Percentiles rank a stretch among this genome's conserved stretches.
Evolutionary conservation across 53 echinoderm and acorn worm species (phyloP).

Genomic region (Holothuria scabra): DNA sequence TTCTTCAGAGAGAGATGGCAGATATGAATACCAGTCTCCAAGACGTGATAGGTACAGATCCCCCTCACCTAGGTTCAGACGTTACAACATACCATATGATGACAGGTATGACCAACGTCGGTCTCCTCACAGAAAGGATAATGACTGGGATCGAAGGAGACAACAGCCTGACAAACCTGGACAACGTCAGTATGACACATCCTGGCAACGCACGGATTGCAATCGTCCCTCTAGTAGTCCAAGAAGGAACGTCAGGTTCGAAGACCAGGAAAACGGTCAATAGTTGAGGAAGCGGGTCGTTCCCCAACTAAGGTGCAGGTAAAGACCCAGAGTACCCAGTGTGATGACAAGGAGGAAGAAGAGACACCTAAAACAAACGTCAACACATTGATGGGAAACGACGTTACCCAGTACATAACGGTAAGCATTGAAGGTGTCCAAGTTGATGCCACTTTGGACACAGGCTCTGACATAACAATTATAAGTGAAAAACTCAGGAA

Average conservation of each 20-base stretch:
- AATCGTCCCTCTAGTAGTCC: neutral
- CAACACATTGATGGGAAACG: neutral
- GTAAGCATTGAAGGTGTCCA: neutral
- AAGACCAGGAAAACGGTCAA: constrained; percentile 19
- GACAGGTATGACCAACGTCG: neutral
- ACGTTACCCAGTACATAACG: neutral
- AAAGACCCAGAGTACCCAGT: neutral
- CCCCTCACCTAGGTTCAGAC: neutral
- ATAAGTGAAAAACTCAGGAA: constrained; percentile 7
- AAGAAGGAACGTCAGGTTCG: constrained; percentile 1
- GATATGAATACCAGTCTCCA: neutral
- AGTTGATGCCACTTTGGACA: neutral
- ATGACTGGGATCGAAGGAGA: neutral
- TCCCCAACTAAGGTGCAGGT: neutral
- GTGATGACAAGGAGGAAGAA: neutral
- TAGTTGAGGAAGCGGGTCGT: constrained; percentile 22
- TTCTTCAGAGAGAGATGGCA: neutral
- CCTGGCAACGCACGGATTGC: neutral
- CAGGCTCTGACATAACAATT: constrained; percentile 5
- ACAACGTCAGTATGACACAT: neutral
- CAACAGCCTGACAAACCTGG: neutral
- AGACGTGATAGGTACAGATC: neutral
- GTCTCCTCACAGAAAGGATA: neutral
- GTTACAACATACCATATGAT: neutral
- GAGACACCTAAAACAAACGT: neutral